phyloP scores from a whole-genome alignment of 2,888 invertebrate species.

The Salpingus planirostris region DNA sequence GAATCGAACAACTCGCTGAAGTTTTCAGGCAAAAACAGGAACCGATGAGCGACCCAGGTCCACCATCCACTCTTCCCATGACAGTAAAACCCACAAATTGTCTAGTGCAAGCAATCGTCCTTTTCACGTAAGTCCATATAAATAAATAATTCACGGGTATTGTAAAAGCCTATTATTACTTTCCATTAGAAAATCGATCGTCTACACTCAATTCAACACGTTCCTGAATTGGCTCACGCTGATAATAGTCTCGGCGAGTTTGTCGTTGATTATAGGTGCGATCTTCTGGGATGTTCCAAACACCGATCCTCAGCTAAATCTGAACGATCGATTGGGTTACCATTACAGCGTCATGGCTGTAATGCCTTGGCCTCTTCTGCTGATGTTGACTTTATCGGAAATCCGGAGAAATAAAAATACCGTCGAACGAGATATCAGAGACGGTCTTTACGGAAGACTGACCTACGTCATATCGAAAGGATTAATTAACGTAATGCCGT shows the following conservation, averaged over 20 bases:
- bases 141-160: neutral
- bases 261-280: constrained; percentile 77
- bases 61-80: constrained; percentile 67
- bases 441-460: constrained; percentile 70
- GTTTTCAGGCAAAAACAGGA: constrained; percentile 64
- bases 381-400: constrained; percentile 53
- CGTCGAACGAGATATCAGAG: constrained; percentile 71
- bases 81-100: constrained; percentile 56
- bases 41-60: constrained; percentile 60
- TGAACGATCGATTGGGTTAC: constrained; percentile 77
- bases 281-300: constrained; percentile 84
- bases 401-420: constrained; percentile 51
- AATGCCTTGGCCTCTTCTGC: constrained; percentile 67
- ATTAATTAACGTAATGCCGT: constrained; percentile 59
- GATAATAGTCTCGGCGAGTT: constrained; percentile 67
- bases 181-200: constrained; percentile 50
- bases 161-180: neutral
- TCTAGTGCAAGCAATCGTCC: constrained; percentile 61
- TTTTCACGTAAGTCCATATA: constrained; percentile 54
- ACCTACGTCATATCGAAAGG: constrained; percentile 76
- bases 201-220: constrained; percentile 81
- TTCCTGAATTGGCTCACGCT: constrained; percentile 70
- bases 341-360: constrained; percentile 76
- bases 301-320: constrained; percentile 61
- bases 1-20: constrained; percentile 83